Evolutionary conservation across 2,113 vertebrate species (phyloP).

Genomic region (Apteryx owenii): DNA sequence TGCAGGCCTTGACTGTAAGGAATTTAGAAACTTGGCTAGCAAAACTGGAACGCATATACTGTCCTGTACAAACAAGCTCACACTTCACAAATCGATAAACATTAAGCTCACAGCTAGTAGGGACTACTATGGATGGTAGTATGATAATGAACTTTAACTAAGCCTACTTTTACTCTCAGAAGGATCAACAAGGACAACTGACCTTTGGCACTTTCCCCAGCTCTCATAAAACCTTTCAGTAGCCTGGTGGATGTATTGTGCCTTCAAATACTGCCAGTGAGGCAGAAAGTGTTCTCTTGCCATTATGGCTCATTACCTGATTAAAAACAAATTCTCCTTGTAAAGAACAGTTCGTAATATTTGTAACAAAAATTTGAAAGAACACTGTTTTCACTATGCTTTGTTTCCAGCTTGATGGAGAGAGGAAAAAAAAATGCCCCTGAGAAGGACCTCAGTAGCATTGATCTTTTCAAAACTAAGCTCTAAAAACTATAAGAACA

Average conservation of each 20-base stretch:
- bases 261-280: neutral
- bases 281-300: neutral
- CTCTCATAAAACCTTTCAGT: neutral
- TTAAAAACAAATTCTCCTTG: neutral
- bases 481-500: neutral
- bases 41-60: neutral
- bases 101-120: neutral
- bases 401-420: neutral
- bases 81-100: neutral
- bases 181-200: neutral
- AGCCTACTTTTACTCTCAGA: neutral
- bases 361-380: neutral
- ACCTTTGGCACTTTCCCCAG: neutral
- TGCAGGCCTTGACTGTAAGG: neutral
- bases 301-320: neutral
- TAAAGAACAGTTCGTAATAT: neutral
- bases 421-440: too few species aligned
- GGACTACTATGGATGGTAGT: neutral
- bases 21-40: neutral
- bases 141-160: neutral
- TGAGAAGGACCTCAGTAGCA: neutral
- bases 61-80: neutral
- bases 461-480: neutral
- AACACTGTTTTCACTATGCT: neutral
- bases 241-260: neutral